A percentile compares a stretch with the other conserved stretches of the same genome.
Evolutionary conservation across 2,797 vertebrate genomes (phyloP).

Genomic region (Vultur gryphus): DNA sequence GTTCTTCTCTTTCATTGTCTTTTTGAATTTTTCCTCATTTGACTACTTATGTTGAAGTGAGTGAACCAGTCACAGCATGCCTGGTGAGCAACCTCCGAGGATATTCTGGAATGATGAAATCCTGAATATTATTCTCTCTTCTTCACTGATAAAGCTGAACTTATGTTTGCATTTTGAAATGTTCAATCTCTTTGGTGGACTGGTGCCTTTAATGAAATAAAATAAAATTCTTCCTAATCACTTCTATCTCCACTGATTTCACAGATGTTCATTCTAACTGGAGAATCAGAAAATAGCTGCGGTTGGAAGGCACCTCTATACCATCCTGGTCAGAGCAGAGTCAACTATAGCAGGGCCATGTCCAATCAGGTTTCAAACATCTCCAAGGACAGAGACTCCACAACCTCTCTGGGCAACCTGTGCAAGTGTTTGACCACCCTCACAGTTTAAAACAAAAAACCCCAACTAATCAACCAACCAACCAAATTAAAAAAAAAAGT

Average conservation of each 20-base stretch:
- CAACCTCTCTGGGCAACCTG: neutral
- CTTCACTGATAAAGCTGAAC: neutral
- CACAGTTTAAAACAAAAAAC: neutral
- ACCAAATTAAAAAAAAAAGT: neutral
- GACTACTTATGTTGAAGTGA: neutral
- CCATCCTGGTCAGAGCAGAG: neutral
- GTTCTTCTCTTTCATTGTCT: neutral
- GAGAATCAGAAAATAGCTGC: neutral
- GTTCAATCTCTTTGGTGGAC: neutral
- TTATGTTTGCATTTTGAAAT: neutral
- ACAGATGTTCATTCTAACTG: neutral
- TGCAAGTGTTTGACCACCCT: neutral
- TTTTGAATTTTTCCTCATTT: neutral
- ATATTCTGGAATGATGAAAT: neutral
- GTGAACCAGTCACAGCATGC: neutral
- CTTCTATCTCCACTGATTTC: neutral
- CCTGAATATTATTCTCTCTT: neutral
- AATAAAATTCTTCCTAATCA: neutral
- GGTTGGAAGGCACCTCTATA: neutral
- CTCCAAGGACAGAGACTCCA: neutral
- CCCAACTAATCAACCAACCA: no score
- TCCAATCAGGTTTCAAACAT: neutral
- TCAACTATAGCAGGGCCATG: neutral
- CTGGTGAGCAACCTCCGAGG: neutral
- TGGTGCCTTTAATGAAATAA: neutral